These are phyloP conservation scores for Enteromius viviparus DNA, from an alignment of 2,797 vertebrate species.

Conservation along the genomic window DNA sequence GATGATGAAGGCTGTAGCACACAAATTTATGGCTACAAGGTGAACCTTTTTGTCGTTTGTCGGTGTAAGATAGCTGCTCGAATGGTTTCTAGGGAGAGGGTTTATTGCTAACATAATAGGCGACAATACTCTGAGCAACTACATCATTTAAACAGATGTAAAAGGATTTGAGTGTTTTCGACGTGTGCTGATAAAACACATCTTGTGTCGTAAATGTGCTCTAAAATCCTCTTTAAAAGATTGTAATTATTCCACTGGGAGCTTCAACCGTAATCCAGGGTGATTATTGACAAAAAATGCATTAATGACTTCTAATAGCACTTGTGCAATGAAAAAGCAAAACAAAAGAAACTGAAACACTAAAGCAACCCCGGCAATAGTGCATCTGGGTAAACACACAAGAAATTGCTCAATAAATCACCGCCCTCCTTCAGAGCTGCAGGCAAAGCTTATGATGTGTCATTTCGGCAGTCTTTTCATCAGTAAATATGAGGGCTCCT, in stretches of 20 bases:
- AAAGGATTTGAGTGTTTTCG: conserved; percentile 16
- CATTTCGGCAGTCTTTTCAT: conserved; percentile 40
- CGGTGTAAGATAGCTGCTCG: background rate
- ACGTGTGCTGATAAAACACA: background rate
- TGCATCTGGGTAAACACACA: conserved; percentile 35
- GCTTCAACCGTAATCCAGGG: conserved; percentile 15
- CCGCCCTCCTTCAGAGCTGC: conserved; percentile 10
- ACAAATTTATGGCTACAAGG: background rate
- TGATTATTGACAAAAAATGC: conserved; percentile 31
- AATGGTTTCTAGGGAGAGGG: background rate
- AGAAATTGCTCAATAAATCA: conserved; percentile 45
- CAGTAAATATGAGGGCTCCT: conserved; percentile 45
- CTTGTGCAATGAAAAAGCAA: background rate
- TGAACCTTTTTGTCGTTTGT: background rate
- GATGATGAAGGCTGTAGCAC: conserved; percentile 4
- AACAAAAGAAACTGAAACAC: conserved; percentile 1
- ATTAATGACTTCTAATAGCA: conserved; percentile 28
- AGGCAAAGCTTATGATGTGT: conserved; percentile 35
- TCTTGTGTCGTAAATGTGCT: conserved; percentile 3
- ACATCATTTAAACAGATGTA: conserved; percentile 17
- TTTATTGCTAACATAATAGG: background rate
- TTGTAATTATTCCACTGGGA: conserved; percentile 8
- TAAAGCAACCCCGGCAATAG: conserved; percentile 11
- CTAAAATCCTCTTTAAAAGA: conserved; percentile 27
- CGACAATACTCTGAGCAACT: conserved; percentile 20